These are phyloP conservation scores for Epizoanthus ramosus DNA, from an alignment of 92 coral and sea anemone genomes.

Conservation along the genomic window DNA sequence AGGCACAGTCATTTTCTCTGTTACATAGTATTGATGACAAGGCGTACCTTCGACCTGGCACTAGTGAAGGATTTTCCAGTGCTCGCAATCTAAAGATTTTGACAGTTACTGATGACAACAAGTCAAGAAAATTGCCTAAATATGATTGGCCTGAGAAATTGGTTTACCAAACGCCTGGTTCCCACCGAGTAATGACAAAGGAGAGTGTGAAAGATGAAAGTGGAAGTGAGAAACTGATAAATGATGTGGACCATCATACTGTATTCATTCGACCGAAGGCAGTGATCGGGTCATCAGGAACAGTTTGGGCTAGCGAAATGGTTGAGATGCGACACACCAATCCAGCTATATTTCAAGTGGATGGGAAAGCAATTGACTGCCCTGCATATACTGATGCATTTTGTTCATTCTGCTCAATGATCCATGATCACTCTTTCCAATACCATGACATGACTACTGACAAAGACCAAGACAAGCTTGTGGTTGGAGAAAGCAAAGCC, in stretches of 20 bases:
- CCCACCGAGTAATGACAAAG: constrained; percentile 30
- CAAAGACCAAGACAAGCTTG: constrained; percentile 25
- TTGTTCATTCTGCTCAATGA: constrained; percentile 29
- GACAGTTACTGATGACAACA: too few species aligned
- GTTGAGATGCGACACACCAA: constrained; percentile 31
- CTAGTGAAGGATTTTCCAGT: too few species aligned
- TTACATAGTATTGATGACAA: not conserved
- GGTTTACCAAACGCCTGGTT: constrained; percentile 28
- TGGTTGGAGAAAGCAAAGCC: constrained; percentile 26
- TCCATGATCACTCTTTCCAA: constrained; percentile 36
- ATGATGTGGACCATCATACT: constrained; percentile 10
- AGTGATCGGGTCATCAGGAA: constrained; percentile 30
- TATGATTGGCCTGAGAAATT: constrained; percentile 39
- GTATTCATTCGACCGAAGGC: constrained; percentile 37
- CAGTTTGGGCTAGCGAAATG: constrained; percentile 51
- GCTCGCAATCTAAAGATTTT: too few species aligned
- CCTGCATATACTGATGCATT: constrained; percentile 36
- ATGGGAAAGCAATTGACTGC: not conserved
- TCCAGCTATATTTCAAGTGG: constrained; percentile 23
- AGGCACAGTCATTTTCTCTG: too few species aligned
- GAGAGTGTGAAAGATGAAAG: constrained; percentile 16
- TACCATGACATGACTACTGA: constrained; percentile 41
- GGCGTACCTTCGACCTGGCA: not conserved
- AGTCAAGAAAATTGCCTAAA: constrained; percentile 12
- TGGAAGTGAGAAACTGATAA: constrained; percentile 22